A percentile compares a stretch with the other conserved stretches of the same genome.
These are phyloP conservation scores for Chalcosyrphus nemorum DNA, from an alignment of 2,888 invertebrate species.

Conservation along the genomic window DNA sequence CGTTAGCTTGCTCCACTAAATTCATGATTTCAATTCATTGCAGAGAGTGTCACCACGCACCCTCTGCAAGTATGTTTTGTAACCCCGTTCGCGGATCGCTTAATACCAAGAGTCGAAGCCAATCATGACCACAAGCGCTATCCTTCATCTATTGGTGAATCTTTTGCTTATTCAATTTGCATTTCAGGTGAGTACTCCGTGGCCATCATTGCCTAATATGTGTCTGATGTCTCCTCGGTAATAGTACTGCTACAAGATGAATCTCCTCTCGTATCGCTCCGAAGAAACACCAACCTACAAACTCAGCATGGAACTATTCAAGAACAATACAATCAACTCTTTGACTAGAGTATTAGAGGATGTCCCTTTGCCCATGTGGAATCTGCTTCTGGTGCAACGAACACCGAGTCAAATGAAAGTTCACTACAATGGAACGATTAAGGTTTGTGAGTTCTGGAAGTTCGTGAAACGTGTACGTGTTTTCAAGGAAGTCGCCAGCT, in stretches of 20 bases:
- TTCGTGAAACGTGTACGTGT: constrained; percentile 75
- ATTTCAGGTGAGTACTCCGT: constrained; percentile 38
- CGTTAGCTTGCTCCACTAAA: constrained; percentile 17
- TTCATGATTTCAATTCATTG: neutral
- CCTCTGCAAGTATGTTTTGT: neutral
- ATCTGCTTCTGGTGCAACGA: constrained; percentile 75
- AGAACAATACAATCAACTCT: constrained; percentile 76
- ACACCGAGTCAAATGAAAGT: constrained; percentile 62
- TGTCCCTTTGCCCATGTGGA: constrained; percentile 77
- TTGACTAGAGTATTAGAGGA: constrained; percentile 75
- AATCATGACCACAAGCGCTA: neutral
- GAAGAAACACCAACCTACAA: constrained; percentile 76
- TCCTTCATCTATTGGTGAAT: neutral
- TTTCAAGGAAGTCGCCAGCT: constrained; percentile 75
- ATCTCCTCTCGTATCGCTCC: constrained; percentile 68
- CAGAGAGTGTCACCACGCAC: neutral
- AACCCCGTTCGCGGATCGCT: neutral
- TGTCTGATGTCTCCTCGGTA: neutral
- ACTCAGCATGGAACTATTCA: constrained; percentile 73
- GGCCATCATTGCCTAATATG: too few relatives aligned
- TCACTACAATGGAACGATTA: constrained; percentile 77
- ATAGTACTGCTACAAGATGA: constrained; percentile 77
- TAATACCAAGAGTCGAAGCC: neutral
- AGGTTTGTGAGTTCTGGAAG: constrained; percentile 77
- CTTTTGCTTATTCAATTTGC: constrained; percentile 1